These are phyloP conservation scores for Palythoa heliodiscus DNA, from an alignment of 92 coral and sea anemone species.

Conservation along the genomic window DNA sequence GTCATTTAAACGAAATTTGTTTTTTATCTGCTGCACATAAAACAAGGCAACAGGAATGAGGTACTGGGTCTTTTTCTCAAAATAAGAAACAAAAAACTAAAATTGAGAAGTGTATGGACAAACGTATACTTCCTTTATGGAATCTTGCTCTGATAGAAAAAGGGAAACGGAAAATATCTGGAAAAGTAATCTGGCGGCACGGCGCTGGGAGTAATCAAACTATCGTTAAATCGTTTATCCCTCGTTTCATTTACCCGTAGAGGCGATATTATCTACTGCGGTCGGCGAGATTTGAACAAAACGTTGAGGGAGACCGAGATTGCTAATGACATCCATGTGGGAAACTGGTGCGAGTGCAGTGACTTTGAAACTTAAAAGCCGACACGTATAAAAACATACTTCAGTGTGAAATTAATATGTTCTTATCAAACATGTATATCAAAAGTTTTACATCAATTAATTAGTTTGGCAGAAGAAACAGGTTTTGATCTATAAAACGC, in stretches of 20 bases:
- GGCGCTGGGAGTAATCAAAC: conserved; percentile 42
- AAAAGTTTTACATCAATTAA: background rate
- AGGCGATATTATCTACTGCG: conserved; percentile 32
- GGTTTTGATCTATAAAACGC: background rate
- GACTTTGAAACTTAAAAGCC: conserved; percentile 12
- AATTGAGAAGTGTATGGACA: too few species aligned
- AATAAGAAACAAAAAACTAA: too few species aligned
- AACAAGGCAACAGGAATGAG: background rate
- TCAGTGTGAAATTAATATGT: background rate
- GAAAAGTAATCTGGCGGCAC: conserved; percentile 38
- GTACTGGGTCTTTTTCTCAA: background rate
- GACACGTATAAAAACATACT: conserved; percentile 24
- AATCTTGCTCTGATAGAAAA: background rate
- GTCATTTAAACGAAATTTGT: background rate
- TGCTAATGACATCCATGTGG: conserved; percentile 36
- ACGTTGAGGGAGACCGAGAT: conserved; percentile 43
- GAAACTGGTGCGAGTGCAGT: conserved; percentile 30
- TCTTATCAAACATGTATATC: background rate
- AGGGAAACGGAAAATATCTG: background rate
- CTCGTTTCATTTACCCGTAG: conserved; percentile 46
- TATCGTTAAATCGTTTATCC: conserved; percentile 45
- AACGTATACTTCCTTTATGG: background rate
- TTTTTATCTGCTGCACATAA: background rate
- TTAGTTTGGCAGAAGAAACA: background rate
- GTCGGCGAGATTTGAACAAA: conserved; percentile 44